Percentiles rank a stretch among this genome's conserved stretches.
Evolutionary conservation across 1,140 invertebrate species (phyloP).

Genomic region (Drosophila watanabei): DNA sequence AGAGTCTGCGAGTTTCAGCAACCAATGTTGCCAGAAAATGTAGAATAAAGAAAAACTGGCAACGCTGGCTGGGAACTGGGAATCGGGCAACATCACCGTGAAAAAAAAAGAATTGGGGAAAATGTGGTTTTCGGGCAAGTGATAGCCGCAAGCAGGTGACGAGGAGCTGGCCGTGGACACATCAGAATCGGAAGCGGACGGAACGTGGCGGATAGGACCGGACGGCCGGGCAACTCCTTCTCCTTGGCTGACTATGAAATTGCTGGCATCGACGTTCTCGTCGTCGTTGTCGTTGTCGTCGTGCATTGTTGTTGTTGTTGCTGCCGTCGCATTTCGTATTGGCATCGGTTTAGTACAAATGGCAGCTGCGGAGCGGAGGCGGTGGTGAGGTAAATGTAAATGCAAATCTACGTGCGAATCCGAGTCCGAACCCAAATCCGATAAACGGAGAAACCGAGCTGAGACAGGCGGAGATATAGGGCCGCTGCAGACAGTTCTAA

Average conservation of each 20-base stretch:
- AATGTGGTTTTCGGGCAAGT: constrained; percentile 62
- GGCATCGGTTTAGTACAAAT: constrained; percentile 40
- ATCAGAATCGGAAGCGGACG: constrained; percentile 17
- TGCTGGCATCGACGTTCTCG: constrained; percentile 21
- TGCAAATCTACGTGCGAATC: constrained; percentile 66
- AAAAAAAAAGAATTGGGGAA: constrained; percentile 65
- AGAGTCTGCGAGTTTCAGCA: too few relatives aligned
- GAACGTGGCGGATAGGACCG: background rate
- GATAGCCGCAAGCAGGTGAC: constrained; percentile 37
- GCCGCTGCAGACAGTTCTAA: constrained; percentile 65
- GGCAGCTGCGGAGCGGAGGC: constrained; percentile 13
- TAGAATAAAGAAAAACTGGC: background rate
- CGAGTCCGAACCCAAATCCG: constrained; percentile 27
- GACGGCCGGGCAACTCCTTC: constrained; percentile 23
- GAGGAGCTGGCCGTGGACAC: constrained; percentile 31
- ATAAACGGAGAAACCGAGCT: constrained; percentile 47
- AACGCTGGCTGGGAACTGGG: constrained; percentile 16
- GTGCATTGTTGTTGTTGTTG: constrained; percentile 56
- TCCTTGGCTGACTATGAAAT: constrained; percentile 17
- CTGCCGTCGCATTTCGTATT: constrained; percentile 66
- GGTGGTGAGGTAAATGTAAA: constrained; percentile 51
- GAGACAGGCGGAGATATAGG: constrained; percentile 45
- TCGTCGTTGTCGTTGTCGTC: constrained; percentile 32
- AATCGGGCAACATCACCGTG: constrained; percentile 43
- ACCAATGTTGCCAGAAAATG: too few relatives aligned